These are phyloP conservation scores for Mythimna vitellina DNA, from an alignment of 2,888 invertebrate species.

Conservation along the genomic window DNA sequence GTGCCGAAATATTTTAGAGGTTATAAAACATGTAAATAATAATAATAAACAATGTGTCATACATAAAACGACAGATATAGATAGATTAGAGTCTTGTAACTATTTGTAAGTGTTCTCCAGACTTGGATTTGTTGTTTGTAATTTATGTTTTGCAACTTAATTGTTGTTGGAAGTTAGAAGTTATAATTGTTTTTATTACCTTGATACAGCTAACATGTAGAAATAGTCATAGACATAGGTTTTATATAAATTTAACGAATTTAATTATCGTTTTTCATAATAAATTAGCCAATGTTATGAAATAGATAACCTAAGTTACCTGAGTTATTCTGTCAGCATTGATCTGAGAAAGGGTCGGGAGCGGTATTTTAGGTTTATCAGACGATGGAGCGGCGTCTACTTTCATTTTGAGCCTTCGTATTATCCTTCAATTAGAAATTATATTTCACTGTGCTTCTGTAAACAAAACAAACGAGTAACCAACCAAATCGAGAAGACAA, in stretches of 20 bases:
- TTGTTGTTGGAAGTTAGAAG: neutral
- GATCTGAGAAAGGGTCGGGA: slow-evolving; percentile 97
- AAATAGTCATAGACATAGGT: neutral
- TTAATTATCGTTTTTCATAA: slow-evolving; percentile 3
- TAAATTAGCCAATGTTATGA: slow-evolving; percentile 66
- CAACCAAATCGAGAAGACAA: neutral
- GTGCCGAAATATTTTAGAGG: neutral
- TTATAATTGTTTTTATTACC: neutral
- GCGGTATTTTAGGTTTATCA: slow-evolving; percentile 90
- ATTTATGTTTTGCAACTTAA: neutral
- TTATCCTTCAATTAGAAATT: slow-evolving; percentile 35
- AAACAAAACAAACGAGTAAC: slow-evolving; percentile 35
- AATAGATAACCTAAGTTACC: slow-evolving; percentile 89
- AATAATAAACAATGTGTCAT: neutral
- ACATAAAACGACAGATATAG: neutral
- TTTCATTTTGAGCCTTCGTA: slow-evolving; percentile 76
- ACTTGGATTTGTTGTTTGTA: neutral
- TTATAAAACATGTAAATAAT: slow-evolving; percentile 1
- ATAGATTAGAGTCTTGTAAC: neutral
- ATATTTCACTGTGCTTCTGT: slow-evolving; percentile 24
- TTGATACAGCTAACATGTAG: neutral
- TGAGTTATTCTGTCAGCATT: slow-evolving; percentile 97
- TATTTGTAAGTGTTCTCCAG: neutral
- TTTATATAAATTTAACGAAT: slow-evolving; percentile 11
- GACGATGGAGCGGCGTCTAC: slow-evolving; percentile 73